Evolutionary conservation across 2,888 invertebrate genomes (phyloP), one percentile per base, ranked within the genome.

Genomic region (Caenorhabditis imperialis): DNA sequence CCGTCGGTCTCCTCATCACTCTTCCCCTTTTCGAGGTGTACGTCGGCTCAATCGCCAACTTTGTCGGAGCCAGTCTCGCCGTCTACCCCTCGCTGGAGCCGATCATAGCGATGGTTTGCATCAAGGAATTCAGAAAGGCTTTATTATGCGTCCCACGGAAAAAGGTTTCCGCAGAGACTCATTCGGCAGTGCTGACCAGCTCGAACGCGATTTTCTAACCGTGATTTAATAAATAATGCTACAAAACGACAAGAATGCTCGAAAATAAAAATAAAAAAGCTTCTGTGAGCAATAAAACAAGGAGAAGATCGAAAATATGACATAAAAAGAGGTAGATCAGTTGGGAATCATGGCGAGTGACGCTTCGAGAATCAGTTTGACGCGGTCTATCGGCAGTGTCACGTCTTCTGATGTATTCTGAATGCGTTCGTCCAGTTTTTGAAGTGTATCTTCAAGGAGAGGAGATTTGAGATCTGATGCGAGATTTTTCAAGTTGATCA

Each of bases 101-200:
- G 16, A 12, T 62, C 2, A 53, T 62, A 18, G 51, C 62, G 12
- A 62, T 62, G 37, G 12, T 61, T 23, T 61, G 48, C 18, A 61
- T 61, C 42, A 61, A 61, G 14, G 61, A 61, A 3, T 61, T 61
- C 35, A 18, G 61, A 61, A 61, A n/a, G n/a, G n/a, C n/a, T n/a
- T n/a, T n/a, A n/a, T n/a, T n/a, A n/a, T n/a, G n/a, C n/a, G n/a
- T n/a, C n/a, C n/a, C n/a, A n/a, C n/a, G n/a, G n/a, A n/a, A n/a
- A n/a, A n/a, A n/a, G n/a, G n/a, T n/a, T n/a, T n/a, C n/a, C n/a
- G n/a, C n/a, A n/a, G n/a, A n/a, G n/a, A n/a, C n/a, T n/a, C n/a
- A n/a, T n/a, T n/a, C n/a, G n/a, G n/a, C n/a, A n/a, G n/a, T n/a
- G n/a, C n/a, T n/a, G n/a, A n/a, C n/a, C n/a, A n/a, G n/a, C n/a